Evolutionary conservation across 2,888 invertebrate genomes (phyloP).

Genomic region (Acrocyrtus sp.): DNA sequence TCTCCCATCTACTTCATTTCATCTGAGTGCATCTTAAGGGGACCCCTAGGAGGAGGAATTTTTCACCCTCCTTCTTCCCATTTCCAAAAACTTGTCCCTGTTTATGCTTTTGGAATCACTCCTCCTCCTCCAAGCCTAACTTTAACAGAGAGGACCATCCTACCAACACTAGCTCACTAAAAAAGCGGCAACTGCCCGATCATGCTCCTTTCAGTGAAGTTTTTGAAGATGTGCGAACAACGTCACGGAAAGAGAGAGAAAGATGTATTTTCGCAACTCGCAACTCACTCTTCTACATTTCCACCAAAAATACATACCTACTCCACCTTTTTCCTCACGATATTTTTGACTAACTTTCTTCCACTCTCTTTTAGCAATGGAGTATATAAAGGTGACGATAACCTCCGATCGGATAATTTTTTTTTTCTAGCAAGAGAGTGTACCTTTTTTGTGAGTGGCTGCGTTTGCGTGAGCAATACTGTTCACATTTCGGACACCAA

Average conservation of each 20-base stretch:
- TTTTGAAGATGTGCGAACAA: background rate
- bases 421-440: background rate
- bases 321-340: background rate
- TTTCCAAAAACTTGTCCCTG: too few species aligned
- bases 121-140: background rate
- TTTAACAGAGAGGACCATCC: background rate
- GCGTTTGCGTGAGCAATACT: background rate
- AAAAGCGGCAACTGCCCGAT: constrained; percentile 9
- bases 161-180: background rate
- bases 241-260: background rate
- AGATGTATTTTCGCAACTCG: background rate
- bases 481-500: too few species aligned
- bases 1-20: too few species aligned
- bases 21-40: too few species aligned
- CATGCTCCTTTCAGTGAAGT: constrained; percentile 6
- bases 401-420: constrained; percentile 8
- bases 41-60: too few species aligned
- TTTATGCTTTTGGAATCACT: background rate
- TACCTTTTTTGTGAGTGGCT: background rate
- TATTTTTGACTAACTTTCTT: background rate
- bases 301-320: too few species aligned
- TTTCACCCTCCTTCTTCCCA: background rate
- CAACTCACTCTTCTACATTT: background rate
- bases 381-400: constrained; percentile 5
- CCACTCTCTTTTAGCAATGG: background rate